A percentile compares a stretch with the other conserved stretches of the same genome.
These are phyloP conservation scores for Huso huso DNA, from an alignment of 2,797 vertebrate species.

Conservation along the genomic window DNA sequence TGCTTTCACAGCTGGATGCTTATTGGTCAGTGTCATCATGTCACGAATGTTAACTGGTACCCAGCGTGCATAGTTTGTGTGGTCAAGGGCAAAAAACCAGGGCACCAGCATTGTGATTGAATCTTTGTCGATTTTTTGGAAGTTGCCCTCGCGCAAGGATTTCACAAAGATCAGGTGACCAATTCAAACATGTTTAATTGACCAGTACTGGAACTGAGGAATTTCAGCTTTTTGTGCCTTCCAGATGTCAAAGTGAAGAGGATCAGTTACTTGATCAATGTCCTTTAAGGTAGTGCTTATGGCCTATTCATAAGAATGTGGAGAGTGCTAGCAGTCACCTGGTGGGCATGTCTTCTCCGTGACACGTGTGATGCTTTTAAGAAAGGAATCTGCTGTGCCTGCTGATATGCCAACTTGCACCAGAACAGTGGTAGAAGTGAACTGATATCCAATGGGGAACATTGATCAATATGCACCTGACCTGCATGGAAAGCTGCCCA, in stretches of 20 bases:
- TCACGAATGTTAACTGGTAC: no score
- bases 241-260: no score
- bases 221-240: neutral
- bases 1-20: no score
- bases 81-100: slow-evolving; percentile 1
- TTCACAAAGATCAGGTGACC: neutral
- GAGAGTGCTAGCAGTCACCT: slow-evolving; percentile 14
- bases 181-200: neutral
- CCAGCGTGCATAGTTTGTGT: neutral
- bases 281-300: no score
- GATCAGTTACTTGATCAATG: no score
- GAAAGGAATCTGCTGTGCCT: slow-evolving; percentile 15
- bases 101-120: neutral
- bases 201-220: neutral
- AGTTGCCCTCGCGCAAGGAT: neutral
- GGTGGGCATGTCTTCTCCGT: slow-evolving; percentile 18
- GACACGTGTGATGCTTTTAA: slow-evolving; percentile 8
- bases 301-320: neutral
- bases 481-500: slow-evolving; percentile 17
- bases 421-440: slow-evolving; percentile 1
- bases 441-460: neutral
- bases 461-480: neutral
- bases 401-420: slow-evolving; percentile 14
- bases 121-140: neutral
- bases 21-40: no score